Conservation (phyloP, 2,888 invertebrate genomes). For the Pyralis farinalis region DNA sequence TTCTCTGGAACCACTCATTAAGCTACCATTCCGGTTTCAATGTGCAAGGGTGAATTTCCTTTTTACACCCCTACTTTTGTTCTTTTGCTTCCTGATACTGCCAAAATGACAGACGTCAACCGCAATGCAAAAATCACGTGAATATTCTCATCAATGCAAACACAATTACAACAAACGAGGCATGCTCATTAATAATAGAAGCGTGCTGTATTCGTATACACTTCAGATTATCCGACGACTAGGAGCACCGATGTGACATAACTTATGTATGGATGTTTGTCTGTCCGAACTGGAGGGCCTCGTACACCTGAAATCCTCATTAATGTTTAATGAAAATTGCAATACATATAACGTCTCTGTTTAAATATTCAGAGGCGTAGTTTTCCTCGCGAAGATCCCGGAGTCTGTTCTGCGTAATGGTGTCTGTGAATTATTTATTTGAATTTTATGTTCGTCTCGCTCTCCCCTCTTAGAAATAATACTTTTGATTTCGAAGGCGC, state of each 20-base stretch:
- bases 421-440: slow-evolving; percentile 67
- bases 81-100: background rate
- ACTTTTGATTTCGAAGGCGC: slow-evolving; percentile 53
- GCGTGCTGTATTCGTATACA: slow-evolving; percentile 47
- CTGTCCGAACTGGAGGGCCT: slow-evolving; percentile 41
- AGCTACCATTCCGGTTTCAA: too few relatives aligned
- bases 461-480: slow-evolving; percentile 55
- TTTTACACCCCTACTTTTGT: too few relatives aligned
- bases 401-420: slow-evolving; percentile 58
- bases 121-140: too few relatives aligned
- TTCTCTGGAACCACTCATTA: too few relatives aligned
- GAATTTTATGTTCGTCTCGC: slow-evolving; percentile 68
- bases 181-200: slow-evolving; percentile 7
- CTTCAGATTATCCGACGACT: slow-evolving; percentile 56
- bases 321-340: slow-evolving; percentile 77
- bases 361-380: slow-evolving; percentile 73
- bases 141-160: too few relatives aligned
- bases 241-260: slow-evolving; percentile 46
- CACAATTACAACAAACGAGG: too few relatives aligned
- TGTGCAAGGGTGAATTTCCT: too few relatives aligned
- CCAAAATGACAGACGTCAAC: too few relatives aligned
- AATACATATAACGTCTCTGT: slow-evolving; percentile 73
- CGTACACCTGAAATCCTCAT: slow-evolving; percentile 57
- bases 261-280: slow-evolving; percentile 51
- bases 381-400: slow-evolving; percentile 52